Evolutionary conservation across 2,888 invertebrate species (phyloP), one percentile per base, ranked within the genome.

Genomic region (Eupithecia subumbrata): DNA sequence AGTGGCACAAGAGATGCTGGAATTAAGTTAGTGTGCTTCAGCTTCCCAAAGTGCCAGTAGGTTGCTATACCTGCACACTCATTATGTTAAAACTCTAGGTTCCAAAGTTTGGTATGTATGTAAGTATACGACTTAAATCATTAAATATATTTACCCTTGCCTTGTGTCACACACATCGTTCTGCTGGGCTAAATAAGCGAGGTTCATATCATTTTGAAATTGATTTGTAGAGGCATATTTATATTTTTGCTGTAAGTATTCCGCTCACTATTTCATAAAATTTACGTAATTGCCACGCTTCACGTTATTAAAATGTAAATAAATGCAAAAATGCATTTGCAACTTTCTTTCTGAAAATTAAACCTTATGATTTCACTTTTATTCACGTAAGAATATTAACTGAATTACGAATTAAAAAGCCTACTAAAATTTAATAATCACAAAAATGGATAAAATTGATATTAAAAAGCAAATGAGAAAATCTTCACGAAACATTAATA

Each of bases 1-100:
- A 67, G 66, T 74, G 8, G 77, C 66, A 72, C 72, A 77, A 72
- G 77, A 72, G 74, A 37, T 56, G 25, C 72, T 70, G 66, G 72
- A 74, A 77, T 72, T 74, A 74, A 70, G 60, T 70, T 56, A 74
- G 74, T 67, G 72, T 74, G 69, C 72, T 77, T 74, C 60, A 60
- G 60, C 22, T 22, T 56, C 67, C 18, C 34, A 34, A 34, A 8
- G 34, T 64, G 60, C 22, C 60, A 60, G 60, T 60, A 56, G 4
- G 60, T 60, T 25, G 12, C 60, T 60, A 25, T 12, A 1, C 14
- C 56, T 12, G 56, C 25, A 60, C 22, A 60, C 12, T 60, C 25
- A 60, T 60, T 60, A 60, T 12, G 56, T 25, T 60, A 1, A 56
- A 60, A 60, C 22, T 56, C 3, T 60, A 25, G 5, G n/a, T n/a